phyloP scores from a whole-genome alignment of 2,888 invertebrate genomes.

The Oscheius sp. region DNA sequence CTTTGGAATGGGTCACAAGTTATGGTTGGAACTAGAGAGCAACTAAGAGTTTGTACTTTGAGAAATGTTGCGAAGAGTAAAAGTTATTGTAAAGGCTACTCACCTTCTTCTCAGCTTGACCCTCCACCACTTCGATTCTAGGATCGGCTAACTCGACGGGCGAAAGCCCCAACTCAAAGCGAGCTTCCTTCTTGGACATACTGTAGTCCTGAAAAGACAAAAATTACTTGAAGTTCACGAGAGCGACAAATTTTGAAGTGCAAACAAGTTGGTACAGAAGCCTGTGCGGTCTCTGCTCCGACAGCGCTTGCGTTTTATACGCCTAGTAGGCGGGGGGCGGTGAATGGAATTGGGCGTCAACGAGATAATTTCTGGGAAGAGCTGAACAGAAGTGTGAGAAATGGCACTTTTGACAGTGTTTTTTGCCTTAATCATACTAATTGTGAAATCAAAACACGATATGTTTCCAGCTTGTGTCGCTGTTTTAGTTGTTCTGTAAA shows the following conservation, averaged over 20 bases:
- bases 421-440: too few species aligned
- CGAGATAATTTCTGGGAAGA: neutral
- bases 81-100: neutral
- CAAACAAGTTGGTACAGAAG: neutral
- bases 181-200: conserved; percentile 28
- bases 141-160: conserved; percentile 14
- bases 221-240: neutral
- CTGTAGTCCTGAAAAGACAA: conserved; percentile 1
- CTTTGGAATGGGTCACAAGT: too few species aligned
- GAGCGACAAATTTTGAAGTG: neutral
- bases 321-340: conserved; percentile 25
- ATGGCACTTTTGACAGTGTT: too few species aligned
- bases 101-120: conserved; percentile 26
- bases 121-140: conserved; percentile 20
- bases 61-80: too few species aligned
- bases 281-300: conserved; percentile 12
- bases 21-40: too few species aligned
- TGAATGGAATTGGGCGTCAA: conserved; percentile 12
- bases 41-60: too few species aligned
- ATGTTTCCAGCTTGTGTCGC: too few species aligned
- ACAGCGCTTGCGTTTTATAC: conserved; percentile 21
- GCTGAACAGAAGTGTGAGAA: too few species aligned
- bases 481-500: too few species aligned
- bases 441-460: too few species aligned
- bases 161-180: conserved; percentile 19